Conservation (phyloP, 2,797 vertebrate genomes). For the Parotocinclus haroldoi region DNA sequence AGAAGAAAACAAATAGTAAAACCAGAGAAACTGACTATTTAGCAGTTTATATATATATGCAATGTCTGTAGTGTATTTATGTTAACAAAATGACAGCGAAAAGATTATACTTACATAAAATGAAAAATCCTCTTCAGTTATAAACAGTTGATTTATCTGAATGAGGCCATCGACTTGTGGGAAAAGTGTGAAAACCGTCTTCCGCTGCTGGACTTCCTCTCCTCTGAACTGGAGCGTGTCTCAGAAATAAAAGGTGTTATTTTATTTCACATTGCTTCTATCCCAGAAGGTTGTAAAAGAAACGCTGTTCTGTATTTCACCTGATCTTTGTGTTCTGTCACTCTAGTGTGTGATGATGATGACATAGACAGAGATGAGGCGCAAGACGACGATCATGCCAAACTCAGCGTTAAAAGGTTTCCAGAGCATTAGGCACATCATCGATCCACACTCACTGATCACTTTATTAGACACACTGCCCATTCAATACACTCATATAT, state of each 20-base stretch:
- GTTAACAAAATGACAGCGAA: too few species aligned
- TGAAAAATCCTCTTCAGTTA: slow-evolving; percentile 55
- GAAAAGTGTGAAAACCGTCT: slow-evolving; percentile 50
- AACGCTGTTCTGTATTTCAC: background rate
- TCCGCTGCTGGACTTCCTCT: slow-evolving; percentile 62
- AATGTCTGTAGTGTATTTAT: too few species aligned
- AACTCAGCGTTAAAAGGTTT: slow-evolving; percentile 67
- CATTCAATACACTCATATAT: too few species aligned
- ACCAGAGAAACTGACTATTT: too few species aligned
- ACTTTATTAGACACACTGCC: too few species aligned
- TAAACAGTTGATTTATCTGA: slow-evolving; percentile 60
- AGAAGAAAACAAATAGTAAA: too few species aligned
- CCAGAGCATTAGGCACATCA: background rate
- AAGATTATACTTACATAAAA: too few species aligned
- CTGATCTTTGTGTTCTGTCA: background rate
- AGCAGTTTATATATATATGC: too few species aligned
- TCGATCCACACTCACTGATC: too few species aligned
- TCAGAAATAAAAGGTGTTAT: slow-evolving; percentile 40
- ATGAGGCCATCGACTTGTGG: slow-evolving; percentile 60
- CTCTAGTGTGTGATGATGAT: slow-evolving; percentile 36
- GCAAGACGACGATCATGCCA: slow-evolving; percentile 62
- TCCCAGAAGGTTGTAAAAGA: too few species aligned
- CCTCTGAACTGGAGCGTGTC: slow-evolving; percentile 51
- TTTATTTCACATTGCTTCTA: background rate
- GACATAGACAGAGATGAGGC: slow-evolving; percentile 36